These are phyloP conservation scores for Anser brachyrhynchus DNA, from an alignment of 2,113 vertebrate species.

Conservation along the genomic window DNA sequence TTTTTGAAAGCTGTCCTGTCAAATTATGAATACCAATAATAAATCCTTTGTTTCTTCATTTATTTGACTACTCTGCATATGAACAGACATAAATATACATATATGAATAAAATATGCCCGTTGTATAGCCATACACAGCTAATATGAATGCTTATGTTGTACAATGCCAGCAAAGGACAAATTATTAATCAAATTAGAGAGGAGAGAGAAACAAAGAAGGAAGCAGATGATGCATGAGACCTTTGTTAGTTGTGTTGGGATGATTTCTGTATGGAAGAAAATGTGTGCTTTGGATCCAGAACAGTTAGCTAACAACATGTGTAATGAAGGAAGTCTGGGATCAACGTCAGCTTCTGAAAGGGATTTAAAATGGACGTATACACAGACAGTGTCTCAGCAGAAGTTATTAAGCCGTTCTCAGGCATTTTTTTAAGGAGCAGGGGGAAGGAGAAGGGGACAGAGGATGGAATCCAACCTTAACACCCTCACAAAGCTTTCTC, in stretches of 20 bases:
- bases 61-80: not conserved
- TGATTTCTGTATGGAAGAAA: not conserved
- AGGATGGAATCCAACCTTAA: accelerated
- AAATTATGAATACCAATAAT: conserved; percentile 29
- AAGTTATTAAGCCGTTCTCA: not conserved
- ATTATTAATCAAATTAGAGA: conserved; percentile 18
- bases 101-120: conserved; percentile 41
- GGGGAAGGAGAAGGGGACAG: not conserved
- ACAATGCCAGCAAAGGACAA: conserved; percentile 8
- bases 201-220: not conserved
- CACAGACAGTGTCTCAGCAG: not conserved
- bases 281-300: not conserved
- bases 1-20: conserved; percentile 20
- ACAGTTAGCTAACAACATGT: not conserved
- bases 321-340: not conserved
- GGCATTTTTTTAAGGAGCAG: not conserved
- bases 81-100: not conserved
- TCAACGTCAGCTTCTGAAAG: not conserved
- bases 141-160: not conserved
- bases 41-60: conserved; percentile 38
- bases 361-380: not conserved
- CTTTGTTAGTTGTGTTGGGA: not conserved
- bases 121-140: not conserved
- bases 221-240: not conserved
- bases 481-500: not conserved